Evolutionary conservation across 2,888 invertebrate genomes (phyloP), one percentile per base, ranked within the genome.

Genomic region (Stenurella melanura): DNA sequence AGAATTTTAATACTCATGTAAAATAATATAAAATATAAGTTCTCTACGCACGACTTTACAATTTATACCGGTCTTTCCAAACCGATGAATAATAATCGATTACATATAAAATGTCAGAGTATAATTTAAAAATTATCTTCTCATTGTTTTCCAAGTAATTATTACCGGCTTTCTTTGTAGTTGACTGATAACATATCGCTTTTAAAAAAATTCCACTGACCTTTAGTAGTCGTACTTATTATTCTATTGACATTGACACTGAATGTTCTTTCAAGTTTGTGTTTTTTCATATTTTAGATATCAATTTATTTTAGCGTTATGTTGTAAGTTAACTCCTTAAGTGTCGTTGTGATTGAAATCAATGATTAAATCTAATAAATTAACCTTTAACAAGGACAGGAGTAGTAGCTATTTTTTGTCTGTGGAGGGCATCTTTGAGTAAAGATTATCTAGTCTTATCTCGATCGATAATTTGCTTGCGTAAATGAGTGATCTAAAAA

Each of bases 401-500:
- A 38, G 30, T 64, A 64, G 38, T 38, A 34, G 38, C 63, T 38
- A 42, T 21, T 42, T 42, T 12, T 19, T 42, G 15, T 42, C 19
- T 42, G 19, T 12, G 42, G 15, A 42, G 18, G 17, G 38, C 26
- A 26, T 61, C 12, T 61, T 30, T 30, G n/a, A 9, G 21, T 42
- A 63, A 60, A 73, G 64, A 54, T 50, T 42, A 50, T 42, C n/a
- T 18, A 68, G 61, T 70, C 54, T n/a, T 50, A 63, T 30, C 57
- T 17, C 17, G 18, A 63, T 63, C 71, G 30, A 71, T 71, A 75
- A 64, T 34, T 60, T 56, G 18, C 21, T 60, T 70, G 60, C 70
- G 70, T 70, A 60, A 70, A 70, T 70, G 38, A 21, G 9, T 11
- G 9, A 11, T 18, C 70, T 70, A 70, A 60, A 70, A 70, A 70